Evolutionary conservation across 2,113 vertebrate species (phyloP), one percentile per base, ranked within the genome.

Genomic region (Cnemophilus loriae): DNA sequence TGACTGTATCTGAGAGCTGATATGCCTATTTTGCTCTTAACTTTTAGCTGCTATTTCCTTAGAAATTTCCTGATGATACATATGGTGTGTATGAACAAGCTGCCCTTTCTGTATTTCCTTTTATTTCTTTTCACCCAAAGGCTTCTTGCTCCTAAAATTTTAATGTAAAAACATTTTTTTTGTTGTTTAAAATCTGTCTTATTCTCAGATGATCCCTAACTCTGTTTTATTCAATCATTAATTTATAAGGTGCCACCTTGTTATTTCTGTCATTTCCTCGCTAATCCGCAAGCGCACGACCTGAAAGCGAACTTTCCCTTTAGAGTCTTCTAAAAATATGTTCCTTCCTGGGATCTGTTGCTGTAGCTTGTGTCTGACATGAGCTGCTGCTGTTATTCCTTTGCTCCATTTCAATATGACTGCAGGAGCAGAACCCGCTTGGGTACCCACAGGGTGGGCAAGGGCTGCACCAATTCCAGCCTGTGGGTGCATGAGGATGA

Each of bases 21-120:
- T 61, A 76, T 28, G 44, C 27, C 39, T 69, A 13, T 84, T 85
- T 90, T 47, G 35, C 61, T 90, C 41, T 3, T 79, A 86, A 80
- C 15, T 69, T 84, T 82, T 47, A 67, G 57, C 87, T 95, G 50
- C 35, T 67, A 18, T 96, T 89, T 95, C 91, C 71, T 92, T 74
- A 83, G 85, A 84, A 96, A 77, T 89, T 91, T 93, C 42, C 68
- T 59, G 33, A 28, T 77, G 28, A 69, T 80, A 50, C 24, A 55
- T 63, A 59, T 23, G 41, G 19, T 76, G 28, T 37, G 15, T 87
- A 79, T 33, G 59, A 82, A 65, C 52, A 73, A 69, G 67, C 57
- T 93, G 78, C 70, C 78, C 59, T 83, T 76, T 80, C 59, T 70
- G 20, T 65, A 63, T 89, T 91, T 83, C 67, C 44, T 87, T 93